Percentiles rank a stretch among this genome's conserved stretches.
These are phyloP conservation scores for Megaceryle alcyon DNA, from an alignment of 2,797 vertebrate species.

Conservation along the genomic window DNA sequence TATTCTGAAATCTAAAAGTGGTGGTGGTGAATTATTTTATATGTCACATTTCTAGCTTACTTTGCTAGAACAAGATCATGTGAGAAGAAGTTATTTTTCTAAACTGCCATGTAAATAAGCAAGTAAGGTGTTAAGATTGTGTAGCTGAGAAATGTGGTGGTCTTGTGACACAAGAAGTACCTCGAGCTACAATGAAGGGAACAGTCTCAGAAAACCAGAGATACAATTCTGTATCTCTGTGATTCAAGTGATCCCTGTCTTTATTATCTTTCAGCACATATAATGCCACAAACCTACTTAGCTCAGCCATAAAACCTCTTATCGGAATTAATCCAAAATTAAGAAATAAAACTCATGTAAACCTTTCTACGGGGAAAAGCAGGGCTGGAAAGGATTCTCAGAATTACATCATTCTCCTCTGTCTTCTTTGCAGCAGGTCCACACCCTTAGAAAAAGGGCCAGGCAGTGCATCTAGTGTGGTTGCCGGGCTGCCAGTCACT, in stretches of 20 bases:
- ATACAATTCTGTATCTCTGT: background rate
- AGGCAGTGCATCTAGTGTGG: background rate
- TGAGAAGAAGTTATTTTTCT: background rate
- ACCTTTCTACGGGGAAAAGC: background rate
- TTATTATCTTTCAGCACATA: background rate
- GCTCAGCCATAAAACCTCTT: conserved; percentile 10
- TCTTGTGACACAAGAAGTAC: background rate
- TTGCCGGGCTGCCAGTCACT: background rate
- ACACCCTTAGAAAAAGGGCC: background rate
- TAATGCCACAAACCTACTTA: background rate
- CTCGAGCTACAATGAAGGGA: background rate
- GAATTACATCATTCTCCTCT: background rate
- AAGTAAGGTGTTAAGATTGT: background rate
- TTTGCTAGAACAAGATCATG: background rate
- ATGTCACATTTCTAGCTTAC: conserved; percentile 23
- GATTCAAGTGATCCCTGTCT: background rate
- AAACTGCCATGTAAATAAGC: background rate
- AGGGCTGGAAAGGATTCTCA: background rate
- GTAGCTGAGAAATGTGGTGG: background rate
- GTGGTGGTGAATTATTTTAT: conserved; percentile 37
- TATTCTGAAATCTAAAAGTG: conserved; percentile 40
- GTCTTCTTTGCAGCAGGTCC: background rate
- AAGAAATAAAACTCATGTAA: background rate
- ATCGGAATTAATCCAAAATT: background rate
- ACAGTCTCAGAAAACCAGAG: background rate